Conservation (phyloP, 2,113 vertebrate species). For the Chaetodon trifascialis region DNA sequence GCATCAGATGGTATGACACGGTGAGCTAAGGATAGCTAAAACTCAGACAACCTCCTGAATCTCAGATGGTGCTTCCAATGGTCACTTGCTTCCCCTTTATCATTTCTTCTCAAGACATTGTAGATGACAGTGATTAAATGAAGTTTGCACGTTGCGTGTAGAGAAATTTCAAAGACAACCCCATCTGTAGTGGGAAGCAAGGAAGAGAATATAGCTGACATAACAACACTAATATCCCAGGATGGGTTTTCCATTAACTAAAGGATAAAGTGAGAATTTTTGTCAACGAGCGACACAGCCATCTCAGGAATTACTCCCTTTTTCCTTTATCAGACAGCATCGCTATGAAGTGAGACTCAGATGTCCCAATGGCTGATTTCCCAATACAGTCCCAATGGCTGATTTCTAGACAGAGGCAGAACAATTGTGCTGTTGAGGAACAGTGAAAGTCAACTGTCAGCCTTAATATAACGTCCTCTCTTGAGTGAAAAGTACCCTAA, state of each 20-base stretch:
- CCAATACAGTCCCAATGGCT: slow-evolving; percentile 17
- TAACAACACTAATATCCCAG: not conserved
- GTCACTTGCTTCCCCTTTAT: not conserved
- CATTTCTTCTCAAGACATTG: not conserved
- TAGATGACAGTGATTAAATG: not conserved
- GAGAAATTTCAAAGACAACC: not conserved
- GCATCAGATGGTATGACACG: not conserved
- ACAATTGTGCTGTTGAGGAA: slow-evolving; percentile 46
- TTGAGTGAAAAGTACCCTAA: not conserved
- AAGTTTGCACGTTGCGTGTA: not conserved
- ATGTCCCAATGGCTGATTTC: slow-evolving; percentile 25
- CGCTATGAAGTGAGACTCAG: slow-evolving; percentile 16
- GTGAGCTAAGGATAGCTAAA: not conserved
- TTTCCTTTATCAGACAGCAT: slow-evolving; percentile 36
- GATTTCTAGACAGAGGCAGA: slow-evolving; percentile 38
- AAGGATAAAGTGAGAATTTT: slow-evolving; percentile 4
- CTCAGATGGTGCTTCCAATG: not conserved
- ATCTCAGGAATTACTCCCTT: slow-evolving; percentile 32
- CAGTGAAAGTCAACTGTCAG: slow-evolving; percentile 42
- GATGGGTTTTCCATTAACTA: not conserved
- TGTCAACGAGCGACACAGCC: not conserved
- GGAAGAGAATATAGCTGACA: not conserved
- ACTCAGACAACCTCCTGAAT: not conserved
- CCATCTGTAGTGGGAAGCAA: not conserved
- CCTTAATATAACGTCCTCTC: slow-evolving; percentile 27